Base-by-base conservation (phyloP, 2,113 vertebrate genomes). In the Podocnemis expansa region DNA sequence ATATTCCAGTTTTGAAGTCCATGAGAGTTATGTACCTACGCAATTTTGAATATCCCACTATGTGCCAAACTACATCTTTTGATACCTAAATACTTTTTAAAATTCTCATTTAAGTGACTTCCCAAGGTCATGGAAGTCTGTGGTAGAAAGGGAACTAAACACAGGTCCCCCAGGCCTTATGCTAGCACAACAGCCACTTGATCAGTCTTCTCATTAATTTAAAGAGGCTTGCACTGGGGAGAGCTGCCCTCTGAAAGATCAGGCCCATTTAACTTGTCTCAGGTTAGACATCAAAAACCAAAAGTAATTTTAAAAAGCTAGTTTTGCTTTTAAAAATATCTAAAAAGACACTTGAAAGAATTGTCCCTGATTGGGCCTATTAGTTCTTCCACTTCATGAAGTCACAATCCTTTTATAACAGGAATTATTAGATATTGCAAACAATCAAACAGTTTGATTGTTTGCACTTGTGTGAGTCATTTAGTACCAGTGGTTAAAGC, bases 231-330 rank as follows among this genome's bases (percentile, higher is more conserved):
- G 60, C n/a, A 94, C 88, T 95, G 81, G 91, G 79, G n/a, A 70
- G n/a, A 22, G 22, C 60, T 67, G 31, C 16, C 60, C 34, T n/a
- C 60, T 67, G 60, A 22, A 95, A 95, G 89, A 51, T 38, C 43
- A 88, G 75, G 83, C 49, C 51, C 89, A 76, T 94, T 94, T 94
- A 96, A 93, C 91, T 96, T 93, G 51, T 91, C 87, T 91, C 54
- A 93, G 84, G 85, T 95, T 89, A 60, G 45, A 88, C 91, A 89
- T 85, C 67, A 93, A 94, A 96, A 96, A 93, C 95, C 91, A 91
- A 94, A 96, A 95, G 67, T 89, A 84, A 93, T 93, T 94, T 67
- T 93, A 58, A 75, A 86, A 96, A 96, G 89, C 92, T 84, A 92
- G 94, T 95, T 92, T 88, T 49, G 45, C 49, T 55, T 6, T 80